phyloP scores from a whole-genome alignment of 2,888 invertebrate species.

The Callinectes sapidus region DNA sequence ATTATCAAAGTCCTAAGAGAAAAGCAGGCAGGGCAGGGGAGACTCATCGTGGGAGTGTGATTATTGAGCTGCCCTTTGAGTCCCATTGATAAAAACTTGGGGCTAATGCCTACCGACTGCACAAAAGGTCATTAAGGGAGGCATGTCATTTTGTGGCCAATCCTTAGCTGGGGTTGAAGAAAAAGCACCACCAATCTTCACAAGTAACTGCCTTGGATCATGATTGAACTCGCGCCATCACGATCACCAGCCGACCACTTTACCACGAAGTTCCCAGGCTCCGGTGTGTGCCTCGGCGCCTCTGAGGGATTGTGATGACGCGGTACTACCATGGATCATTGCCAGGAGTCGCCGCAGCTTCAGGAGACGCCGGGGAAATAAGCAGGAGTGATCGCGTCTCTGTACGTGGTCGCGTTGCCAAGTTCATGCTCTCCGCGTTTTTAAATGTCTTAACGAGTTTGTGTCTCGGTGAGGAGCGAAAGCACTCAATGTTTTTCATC shows the following conservation, averaged over 20 bases:
- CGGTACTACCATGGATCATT: neutral
- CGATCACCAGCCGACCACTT: no score
- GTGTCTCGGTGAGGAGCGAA: neutral
- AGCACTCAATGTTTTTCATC: neutral
- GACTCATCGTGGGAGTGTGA: neutral
- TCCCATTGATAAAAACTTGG: no score
- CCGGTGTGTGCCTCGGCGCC: neutral
- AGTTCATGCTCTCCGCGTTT: neutral
- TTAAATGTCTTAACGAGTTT: neutral
- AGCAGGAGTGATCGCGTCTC: neutral
- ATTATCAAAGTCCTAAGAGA: neutral
- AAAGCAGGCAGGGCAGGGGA: neutral
- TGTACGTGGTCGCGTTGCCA: neutral
- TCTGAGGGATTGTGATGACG: neutral
- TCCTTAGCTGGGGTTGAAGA: no score
- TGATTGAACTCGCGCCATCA: no score
- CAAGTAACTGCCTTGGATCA: no score
- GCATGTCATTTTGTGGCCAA: no score
- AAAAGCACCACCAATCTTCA: no score
- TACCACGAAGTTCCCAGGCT: no score
- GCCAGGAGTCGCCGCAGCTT: slow-evolving; percentile 2
- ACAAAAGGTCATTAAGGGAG: no score
- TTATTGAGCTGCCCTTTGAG: neutral
- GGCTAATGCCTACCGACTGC: no score
- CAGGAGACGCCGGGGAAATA: slow-evolving; percentile 18